Base-by-base conservation (phyloP, 2,888 invertebrate genomes). In the Augochlorella aurata region DNA sequence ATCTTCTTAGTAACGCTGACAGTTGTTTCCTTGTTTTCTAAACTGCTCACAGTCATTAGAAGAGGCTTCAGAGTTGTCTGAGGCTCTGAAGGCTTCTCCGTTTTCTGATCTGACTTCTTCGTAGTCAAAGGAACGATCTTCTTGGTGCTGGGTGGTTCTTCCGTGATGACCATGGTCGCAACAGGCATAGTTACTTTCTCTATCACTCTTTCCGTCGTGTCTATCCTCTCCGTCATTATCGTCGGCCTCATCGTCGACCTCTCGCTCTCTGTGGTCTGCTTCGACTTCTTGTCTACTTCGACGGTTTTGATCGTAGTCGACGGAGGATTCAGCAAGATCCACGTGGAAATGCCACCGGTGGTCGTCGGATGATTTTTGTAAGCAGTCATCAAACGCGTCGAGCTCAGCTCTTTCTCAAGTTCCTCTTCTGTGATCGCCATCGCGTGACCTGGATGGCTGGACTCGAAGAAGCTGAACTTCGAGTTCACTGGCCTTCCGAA, bases 311-410 rank as follows among this genome's bases (percentile, higher is more conserved):
- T 81, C 0, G 94, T 94, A n/a, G 93, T 92, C 3, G 92, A 92
- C 24, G 94, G 94, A 12, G 95, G 95, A 89, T 96, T 97, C 24
- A 97, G 92, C 24, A 97, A 94, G 81, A 97, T 96, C 97, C 97
- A 97, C 0, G 97, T 97, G 0, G 97, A 97, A 82, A 97, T 94
- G 0, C 96, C 96, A 90, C 95, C 95, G 74, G 95, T 95, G 44
- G 95, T 95, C 69, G 94, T 97, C 77, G 94, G 95, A 77, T 94
- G 94, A 90, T 88, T 92, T 50, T 89, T 86, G 12, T 87, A 72
- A 0, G 89, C 90, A 0, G 89, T 87, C n/a, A 89, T 89, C 5
- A 90, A 16, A 54, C 89, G 85, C 7, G 89, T 88, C 14, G 89
- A 87, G 29, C 87, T 89, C 45, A 95, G 91, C 90, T 94, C 95